A percentile compares a stretch with the other conserved stretches of the same genome.
These are phyloP conservation scores for Mystacides longicornis DNA, from an alignment of 2,888 invertebrate genomes.

Conservation along the genomic window DNA sequence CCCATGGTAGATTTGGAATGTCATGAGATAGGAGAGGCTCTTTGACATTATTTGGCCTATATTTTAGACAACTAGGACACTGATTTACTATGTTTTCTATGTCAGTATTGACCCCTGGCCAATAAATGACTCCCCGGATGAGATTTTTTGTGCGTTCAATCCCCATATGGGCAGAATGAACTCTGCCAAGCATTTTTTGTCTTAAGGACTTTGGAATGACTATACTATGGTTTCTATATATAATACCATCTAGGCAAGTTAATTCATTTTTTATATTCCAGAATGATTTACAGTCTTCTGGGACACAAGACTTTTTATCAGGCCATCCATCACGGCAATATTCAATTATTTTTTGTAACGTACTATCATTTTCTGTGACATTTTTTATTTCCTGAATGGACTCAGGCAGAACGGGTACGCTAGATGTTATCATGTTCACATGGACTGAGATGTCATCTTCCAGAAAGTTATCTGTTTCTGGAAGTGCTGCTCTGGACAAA, in stretches of 20 bases:
- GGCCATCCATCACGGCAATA: background rate
- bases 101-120: slow-evolving; percentile 26
- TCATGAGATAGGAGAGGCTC: slow-evolving; percentile 21
- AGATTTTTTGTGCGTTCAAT: slow-evolving; percentile 24
- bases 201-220: slow-evolving; percentile 23
- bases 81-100: slow-evolving; percentile 26
- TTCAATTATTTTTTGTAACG: background rate
- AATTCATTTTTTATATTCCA: slow-evolving; percentile 4
- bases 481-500: slow-evolving; percentile 17
- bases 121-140: slow-evolving; percentile 28
- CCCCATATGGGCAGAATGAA: slow-evolving; percentile 25
- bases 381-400: background rate
- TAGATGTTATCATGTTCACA: background rate
- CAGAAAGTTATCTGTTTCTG: background rate
- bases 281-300: background rate
- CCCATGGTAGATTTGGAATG: slow-evolving; percentile 23
- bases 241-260: background rate
- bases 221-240: slow-evolving; percentile 24
- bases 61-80: slow-evolving; percentile 16
- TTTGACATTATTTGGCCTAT: slow-evolving; percentile 18
- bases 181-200: slow-evolving; percentile 17
- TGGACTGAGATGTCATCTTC: background rate
- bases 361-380: background rate
- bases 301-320: background rate
- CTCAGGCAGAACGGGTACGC: background rate